Evolutionary conservation across 1,140 invertebrate species (phyloP), one percentile per base, ranked within the genome.

Genomic region (Drosophila lacteicornis): DNA sequence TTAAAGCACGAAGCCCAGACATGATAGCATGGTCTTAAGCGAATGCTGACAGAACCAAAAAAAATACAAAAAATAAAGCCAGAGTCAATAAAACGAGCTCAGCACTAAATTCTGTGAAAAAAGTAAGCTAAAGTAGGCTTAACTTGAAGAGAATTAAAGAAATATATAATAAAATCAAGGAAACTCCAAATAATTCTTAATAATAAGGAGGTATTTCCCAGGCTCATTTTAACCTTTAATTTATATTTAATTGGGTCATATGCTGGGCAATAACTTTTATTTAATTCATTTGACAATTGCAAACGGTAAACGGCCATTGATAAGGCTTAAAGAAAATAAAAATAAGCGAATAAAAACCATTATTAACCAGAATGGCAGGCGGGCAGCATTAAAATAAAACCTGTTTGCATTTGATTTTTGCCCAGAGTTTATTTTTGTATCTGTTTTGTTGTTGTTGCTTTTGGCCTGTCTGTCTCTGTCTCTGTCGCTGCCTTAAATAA

Each of bases 351-450:
- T 46, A 66, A 65, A 40, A 57, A 25, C 4, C 62, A 61, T 61
- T 61, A 66, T 77, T 62, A 75, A 47, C 62, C 80, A 79, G 57
- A 70, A 76, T 50, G 55, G 27, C 69, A 61, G 60, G 25, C 43
- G 22, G 49, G n/a, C 11, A 42, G 15, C 42, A 43, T 7, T 45
- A 11, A 63, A 45, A 61, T n/a, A 33, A 81, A 86, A 87, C 82
- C 82, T 66, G 82, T 87, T 86, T 86, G 75, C 59, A 79, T 79
- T 82, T 82, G 75, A 86, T 85, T 77, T 73, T 70, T 60, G 81
- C 46, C 55, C 62, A 51, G 63, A 43, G 66, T 53, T 75, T 82
- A 80, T 80, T 74, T 80, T 73, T 25, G 51, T 38, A 38, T 36
- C 11, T 38, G 61, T 42, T 7, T 38, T 61, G 42, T 66, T 53